Evolutionary conservation across 1,140 invertebrate genomes (phyloP).

Genomic region (Drosophila repleta): DNA sequence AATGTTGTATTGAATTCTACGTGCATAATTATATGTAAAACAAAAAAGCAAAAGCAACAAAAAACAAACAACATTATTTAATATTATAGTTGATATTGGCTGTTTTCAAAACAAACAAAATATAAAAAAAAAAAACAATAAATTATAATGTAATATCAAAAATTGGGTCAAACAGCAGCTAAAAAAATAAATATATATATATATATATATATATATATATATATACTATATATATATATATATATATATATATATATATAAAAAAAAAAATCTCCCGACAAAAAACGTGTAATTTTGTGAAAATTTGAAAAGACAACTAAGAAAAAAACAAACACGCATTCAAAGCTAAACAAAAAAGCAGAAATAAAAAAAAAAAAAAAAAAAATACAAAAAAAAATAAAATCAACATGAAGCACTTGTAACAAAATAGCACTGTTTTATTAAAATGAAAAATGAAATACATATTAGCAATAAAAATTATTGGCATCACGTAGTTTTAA

Average conservation of each 20-base stretch:
- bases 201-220: neutral
- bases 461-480: slow-evolving; percentile 70
- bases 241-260: neutral
- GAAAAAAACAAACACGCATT: slow-evolving; percentile 34
- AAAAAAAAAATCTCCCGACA: slow-evolving; percentile 14
- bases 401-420: slow-evolving; percentile 74
- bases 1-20: slow-evolving; percentile 75
- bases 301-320: slow-evolving; percentile 47
- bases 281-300: slow-evolving; percentile 52
- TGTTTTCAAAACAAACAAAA: slow-evolving; percentile 57
- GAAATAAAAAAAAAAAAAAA: slow-evolving; percentile 37
- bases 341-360: slow-evolving; percentile 32
- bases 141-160: slow-evolving; percentile 68
- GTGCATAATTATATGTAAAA: slow-evolving; percentile 57
- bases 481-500: slow-evolving; percentile 41
- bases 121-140: slow-evolving; percentile 33
- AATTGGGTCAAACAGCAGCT: slow-evolving; percentile 43
- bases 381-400: slow-evolving; percentile 24
- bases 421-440: slow-evolving; percentile 82
- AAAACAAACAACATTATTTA: slow-evolving; percentile 32
- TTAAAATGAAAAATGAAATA: slow-evolving; percentile 76
- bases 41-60: slow-evolving; percentile 33
- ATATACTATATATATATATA: too few relatives aligned
- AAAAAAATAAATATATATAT: slow-evolving; percentile 8
- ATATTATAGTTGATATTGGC: slow-evolving; percentile 58